Evolutionary conservation across 2,797 vertebrate species (phyloP).

Genomic region (Echiichthys vipera): DNA sequence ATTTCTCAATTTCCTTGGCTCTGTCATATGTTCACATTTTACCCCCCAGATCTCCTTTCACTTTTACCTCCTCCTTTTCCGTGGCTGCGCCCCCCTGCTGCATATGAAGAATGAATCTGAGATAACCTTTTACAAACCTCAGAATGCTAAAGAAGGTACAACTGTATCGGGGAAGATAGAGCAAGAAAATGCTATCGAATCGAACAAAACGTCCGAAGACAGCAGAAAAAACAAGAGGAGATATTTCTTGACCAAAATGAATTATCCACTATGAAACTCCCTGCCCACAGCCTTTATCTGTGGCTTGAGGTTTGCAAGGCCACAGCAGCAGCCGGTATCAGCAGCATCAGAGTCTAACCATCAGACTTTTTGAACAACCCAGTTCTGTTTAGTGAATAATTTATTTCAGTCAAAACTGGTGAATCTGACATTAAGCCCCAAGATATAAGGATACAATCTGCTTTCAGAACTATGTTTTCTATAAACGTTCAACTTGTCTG

Average conservation of each 20-base stretch:
- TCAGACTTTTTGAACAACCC: conserved; percentile 15
- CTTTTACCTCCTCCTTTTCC: conserved; percentile 18
- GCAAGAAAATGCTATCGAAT: conserved; percentile 17
- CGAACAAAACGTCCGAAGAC: conserved; percentile 10
- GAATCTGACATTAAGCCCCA: conserved; percentile 16
- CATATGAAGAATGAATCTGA: conserved; percentile 13
- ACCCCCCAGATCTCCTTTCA: conserved; percentile 24
- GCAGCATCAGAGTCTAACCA: conserved; percentile 7
- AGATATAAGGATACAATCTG: conserved; percentile 24
- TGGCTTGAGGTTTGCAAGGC: conserved; percentile 21
- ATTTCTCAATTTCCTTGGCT: background rate
- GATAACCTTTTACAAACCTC: conserved; percentile 51
- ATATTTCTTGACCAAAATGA: conserved; percentile 23
- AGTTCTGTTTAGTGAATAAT: conserved; percentile 39
- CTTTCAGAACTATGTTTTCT: conserved; percentile 7
- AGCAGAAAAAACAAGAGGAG: conserved; percentile 13
- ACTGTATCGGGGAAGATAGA: conserved; percentile 5
- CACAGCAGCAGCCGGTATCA: conserved; percentile 2
- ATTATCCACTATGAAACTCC: conserved; percentile 19
- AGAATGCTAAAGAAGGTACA: conserved; percentile 20
- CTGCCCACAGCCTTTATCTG: conserved; percentile 21
- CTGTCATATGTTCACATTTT: conserved; percentile 7
- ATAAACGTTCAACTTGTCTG: background rate
- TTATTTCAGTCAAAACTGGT: background rate
- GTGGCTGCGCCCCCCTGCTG: background rate